phyloP scores from a whole-genome alignment of 2,113 vertebrate species.

The Rostratula benghalensis region DNA sequence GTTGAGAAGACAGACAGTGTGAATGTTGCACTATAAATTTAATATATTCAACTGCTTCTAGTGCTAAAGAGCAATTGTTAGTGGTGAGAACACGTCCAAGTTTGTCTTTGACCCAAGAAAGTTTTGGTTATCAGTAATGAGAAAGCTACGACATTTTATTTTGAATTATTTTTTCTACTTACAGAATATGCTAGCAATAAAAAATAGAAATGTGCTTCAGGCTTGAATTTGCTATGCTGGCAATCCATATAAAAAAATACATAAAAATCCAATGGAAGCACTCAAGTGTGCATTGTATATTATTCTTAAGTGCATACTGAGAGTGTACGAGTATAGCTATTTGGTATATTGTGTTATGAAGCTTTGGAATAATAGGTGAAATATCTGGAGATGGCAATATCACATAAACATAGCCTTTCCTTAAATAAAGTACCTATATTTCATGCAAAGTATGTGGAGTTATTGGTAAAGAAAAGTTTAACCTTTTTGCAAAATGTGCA shows the following conservation, averaged over 20 bases:
- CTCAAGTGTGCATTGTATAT: background rate
- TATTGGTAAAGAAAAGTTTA: background rate
- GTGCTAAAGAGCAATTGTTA: slow-evolving; percentile 52
- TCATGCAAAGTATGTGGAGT: background rate
- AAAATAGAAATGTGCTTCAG: slow-evolving; percentile 9
- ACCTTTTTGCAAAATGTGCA: background rate
- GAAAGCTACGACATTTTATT: background rate
- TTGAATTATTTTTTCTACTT: slow-evolving; percentile 23
- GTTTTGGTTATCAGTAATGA: slow-evolving; percentile 27
- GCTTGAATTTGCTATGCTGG: slow-evolving; percentile 9
- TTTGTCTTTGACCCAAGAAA: slow-evolving; percentile 5
- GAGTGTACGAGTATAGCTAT: background rate
- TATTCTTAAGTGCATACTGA: background rate
- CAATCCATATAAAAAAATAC: background rate
- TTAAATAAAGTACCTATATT: background rate
- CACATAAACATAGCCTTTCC: background rate
- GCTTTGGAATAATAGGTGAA: background rate
- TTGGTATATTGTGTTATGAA: background rate
- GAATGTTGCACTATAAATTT: slow-evolving; percentile 57
- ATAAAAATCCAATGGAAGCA: slow-evolving; percentile 7
- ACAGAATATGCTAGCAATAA: slow-evolving; percentile 8
- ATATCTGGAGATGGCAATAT: background rate
- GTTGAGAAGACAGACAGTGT: slow-evolving; percentile 61
- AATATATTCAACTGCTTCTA: slow-evolving; percentile 65
- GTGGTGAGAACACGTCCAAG: background rate